These are phyloP conservation scores for Trialeurodes vaporariorum DNA, from an alignment of 1,140 invertebrate genomes.

Conservation along the genomic window DNA sequence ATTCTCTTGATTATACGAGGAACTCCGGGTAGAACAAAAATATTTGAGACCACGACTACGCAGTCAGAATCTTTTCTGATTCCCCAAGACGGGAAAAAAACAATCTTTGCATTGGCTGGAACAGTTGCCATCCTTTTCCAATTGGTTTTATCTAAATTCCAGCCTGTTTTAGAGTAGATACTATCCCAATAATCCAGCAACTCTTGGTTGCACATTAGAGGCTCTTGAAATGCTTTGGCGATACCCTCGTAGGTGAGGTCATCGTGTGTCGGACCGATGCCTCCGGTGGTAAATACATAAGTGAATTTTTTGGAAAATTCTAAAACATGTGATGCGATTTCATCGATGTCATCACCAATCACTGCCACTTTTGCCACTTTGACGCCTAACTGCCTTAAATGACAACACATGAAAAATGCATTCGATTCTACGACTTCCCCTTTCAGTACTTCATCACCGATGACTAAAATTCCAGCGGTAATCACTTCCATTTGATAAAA, in stretches of 20 bases:
- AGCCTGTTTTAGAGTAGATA: slow-evolving; percentile 26
- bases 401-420: slow-evolving; percentile 51
- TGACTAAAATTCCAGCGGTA: slow-evolving; percentile 45
- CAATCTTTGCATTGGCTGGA: slow-evolving; percentile 16
- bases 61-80: slow-evolving; percentile 33
- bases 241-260: slow-evolving; percentile 71
- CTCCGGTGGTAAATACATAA: slow-evolving; percentile 65
- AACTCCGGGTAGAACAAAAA: slow-evolving; percentile 67
- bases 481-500: neutral
- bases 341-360: slow-evolving; percentile 53
- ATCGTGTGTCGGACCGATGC: slow-evolving; percentile 76
- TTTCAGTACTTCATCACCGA: slow-evolving; percentile 79
- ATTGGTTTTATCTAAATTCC: slow-evolving; percentile 3
- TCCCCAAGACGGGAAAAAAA: slow-evolving; percentile 14
- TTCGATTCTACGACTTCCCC: slow-evolving; percentile 64
- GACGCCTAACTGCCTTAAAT: slow-evolving; percentile 51
- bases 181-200: slow-evolving; percentile 45
- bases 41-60: slow-evolving; percentile 55
- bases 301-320: slow-evolving; percentile 46
- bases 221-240: slow-evolving; percentile 54
- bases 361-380: slow-evolving; percentile 56
- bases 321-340: slow-evolving; percentile 54
- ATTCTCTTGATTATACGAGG: slow-evolving; percentile 48
- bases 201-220: slow-evolving; percentile 43
- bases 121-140: slow-evolving; percentile 17